These are phyloP conservation scores for Neolamprologus kungweensis DNA, from an alignment of 2,113 vertebrate genomes.

Conservation along the genomic window DNA sequence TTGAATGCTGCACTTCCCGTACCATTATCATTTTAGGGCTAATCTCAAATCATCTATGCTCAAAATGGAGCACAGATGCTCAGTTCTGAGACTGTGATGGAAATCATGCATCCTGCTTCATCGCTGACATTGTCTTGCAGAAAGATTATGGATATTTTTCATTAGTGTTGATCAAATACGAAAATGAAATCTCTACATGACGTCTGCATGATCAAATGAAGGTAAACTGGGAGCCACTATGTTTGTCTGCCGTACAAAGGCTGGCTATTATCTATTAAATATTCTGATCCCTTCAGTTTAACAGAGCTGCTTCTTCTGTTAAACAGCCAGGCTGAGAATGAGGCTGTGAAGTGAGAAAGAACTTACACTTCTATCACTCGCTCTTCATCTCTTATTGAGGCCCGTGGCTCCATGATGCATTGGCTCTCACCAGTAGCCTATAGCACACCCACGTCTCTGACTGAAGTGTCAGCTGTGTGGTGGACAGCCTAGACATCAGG, in stretches of 20 bases:
- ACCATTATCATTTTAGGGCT: not conserved
- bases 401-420: not conserved
- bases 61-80: not conserved
- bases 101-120: not conserved
- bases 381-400: not conserved
- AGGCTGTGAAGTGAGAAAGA: not conserved
- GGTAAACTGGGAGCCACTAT: not conserved
- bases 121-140: not conserved
- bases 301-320: not conserved
- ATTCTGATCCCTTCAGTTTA: not conserved
- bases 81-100: not conserved
- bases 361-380: not conserved
- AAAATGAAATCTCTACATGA: not conserved
- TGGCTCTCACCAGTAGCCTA: not conserved
- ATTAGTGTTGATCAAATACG: not conserved
- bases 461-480: not conserved
- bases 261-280: not conserved
- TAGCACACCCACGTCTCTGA: not conserved
- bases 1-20: not conserved
- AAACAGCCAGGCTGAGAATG: not conserved
- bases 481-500: not conserved
- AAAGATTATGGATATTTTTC: not conserved
- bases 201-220: not conserved
- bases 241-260: not conserved
- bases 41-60: not conserved